phyloP scores from a whole-genome alignment of 2,888 invertebrate species.

The Orchesella flavescens region DNA sequence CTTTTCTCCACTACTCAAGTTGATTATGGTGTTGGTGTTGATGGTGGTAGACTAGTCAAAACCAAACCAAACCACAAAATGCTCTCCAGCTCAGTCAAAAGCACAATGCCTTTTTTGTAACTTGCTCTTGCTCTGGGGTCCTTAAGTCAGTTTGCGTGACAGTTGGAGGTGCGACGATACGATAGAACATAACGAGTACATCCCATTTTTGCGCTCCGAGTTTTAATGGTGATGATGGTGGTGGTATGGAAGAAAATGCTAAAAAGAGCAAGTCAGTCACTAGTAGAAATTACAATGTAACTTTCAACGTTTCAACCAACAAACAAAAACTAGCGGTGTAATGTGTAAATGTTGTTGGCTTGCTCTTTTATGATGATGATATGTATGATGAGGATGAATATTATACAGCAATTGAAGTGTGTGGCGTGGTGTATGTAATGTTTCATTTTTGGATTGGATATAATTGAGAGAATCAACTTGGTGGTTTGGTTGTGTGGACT shows the following conservation, averaged over 20 bases:
- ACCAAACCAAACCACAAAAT: no score
- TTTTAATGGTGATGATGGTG: not conserved
- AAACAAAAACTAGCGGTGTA: not conserved
- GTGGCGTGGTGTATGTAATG: not conserved
- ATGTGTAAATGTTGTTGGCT: not conserved
- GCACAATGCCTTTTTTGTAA: no score
- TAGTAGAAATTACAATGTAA: not conserved
- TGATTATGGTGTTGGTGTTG: slow-evolving; percentile 23
- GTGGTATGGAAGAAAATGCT: no score
- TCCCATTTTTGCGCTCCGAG: not conserved
- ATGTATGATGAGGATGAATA: not conserved
- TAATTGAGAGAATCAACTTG: slow-evolving; percentile 40
- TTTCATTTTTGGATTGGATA: not conserved
- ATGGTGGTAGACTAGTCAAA: no score
- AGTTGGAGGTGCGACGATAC: slow-evolving; percentile 22
- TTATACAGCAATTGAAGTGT: no score
- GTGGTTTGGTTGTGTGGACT: not conserved
- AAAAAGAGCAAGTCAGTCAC: no score
- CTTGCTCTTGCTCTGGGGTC: not conserved
- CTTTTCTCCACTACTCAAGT: not conserved
- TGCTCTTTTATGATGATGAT: not conserved
- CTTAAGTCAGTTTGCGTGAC: slow-evolving; percentile 9
- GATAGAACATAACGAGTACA: slow-evolving; percentile 9
- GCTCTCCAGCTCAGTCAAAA: no score
- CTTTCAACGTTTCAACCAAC: not conserved